A percentile compares a stretch with the other conserved stretches of the same genome.
Conservation (phyloP, 2,113 vertebrate genomes). For the Microtus oregoni region DNA sequence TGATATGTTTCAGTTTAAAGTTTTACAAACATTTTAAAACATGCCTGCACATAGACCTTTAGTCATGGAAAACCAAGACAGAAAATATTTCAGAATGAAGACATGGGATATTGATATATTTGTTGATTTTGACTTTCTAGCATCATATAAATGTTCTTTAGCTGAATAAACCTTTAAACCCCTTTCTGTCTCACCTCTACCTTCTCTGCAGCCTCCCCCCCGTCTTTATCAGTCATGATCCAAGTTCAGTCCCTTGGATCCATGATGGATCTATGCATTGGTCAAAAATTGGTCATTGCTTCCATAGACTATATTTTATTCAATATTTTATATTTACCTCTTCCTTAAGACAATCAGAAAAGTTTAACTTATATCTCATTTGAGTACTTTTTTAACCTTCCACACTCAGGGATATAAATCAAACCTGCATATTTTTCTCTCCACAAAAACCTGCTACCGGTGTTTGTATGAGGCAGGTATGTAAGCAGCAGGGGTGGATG, state of each 20-base stretch:
- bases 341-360: background rate
- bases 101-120: background rate
- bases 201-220: background rate
- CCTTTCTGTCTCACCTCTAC: background rate
- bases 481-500: background rate
- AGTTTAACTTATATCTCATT: background rate
- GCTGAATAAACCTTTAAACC: background rate
- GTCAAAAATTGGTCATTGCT: too few relatives aligned
- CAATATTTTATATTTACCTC: background rate
- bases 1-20: background rate
- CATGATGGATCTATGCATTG: too few relatives aligned
- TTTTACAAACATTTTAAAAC: background rate
- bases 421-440: background rate
- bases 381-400: background rate
- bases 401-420: background rate
- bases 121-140: background rate
- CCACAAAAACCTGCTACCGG: background rate
- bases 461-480: background rate
- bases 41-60: background rate
- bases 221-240: background rate
- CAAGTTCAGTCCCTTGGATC: too few relatives aligned
- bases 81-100: constrained; percentile 18
- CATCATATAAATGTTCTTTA: background rate
- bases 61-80: background rate
- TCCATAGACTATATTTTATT: background rate